Evolutionary conservation across 2,888 invertebrate genomes (phyloP), one percentile per base, ranked within the genome.

Genomic region (Pristionchus fissidentatus): DNA sequence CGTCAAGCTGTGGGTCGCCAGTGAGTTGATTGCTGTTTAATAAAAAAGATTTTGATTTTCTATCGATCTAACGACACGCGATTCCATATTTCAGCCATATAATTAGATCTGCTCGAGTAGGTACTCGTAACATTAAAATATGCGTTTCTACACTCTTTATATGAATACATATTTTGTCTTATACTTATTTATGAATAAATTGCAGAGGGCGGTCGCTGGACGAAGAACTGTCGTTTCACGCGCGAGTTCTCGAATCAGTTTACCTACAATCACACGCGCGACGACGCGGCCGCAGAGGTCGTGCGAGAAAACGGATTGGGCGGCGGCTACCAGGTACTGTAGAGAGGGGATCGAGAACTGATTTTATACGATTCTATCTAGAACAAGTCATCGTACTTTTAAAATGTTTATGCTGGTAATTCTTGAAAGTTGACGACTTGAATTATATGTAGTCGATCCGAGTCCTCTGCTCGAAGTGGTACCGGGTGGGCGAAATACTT

Each of bases 1-100:
- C 92, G 96, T 97, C 92, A 96, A 97, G 93, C 95, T 98, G 88
- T 98, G 98, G 97, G 96, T 97, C 92, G 96, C 96, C 95, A 96
- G 96, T 96, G 94, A 94, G 94, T 86, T 73, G 22, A 57, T 15
- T n/a, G 43, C 38, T 70, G 38, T n/a, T 5, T 52, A 19, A 77
- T 49, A n/a, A n/a, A n/a, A n/a, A n/a, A n/a, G n/a, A n/a, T n/a
- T n/a, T n/a, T n/a, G n/a, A n/a, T n/a, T n/a, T n/a, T n/a, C n/a
- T n/a, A n/a, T n/a, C n/a, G n/a, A n/a, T n/a, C n/a, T n/a, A n/a
- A n/a, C n/a, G n/a, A n/a, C n/a, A n/a, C n/a, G n/a, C n/a, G n/a
- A n/a, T n/a, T n/a, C n/a, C n/a, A n/a, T n/a, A n/a, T n/a, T n/a
- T n/a, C n/a, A n/a, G n/a, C n/a, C n/a, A n/a, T n/a, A n/a, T n/a